phyloP scores from a whole-genome alignment of 2,113 vertebrate genomes.

The Phyllopteryx taeniolatus region DNA sequence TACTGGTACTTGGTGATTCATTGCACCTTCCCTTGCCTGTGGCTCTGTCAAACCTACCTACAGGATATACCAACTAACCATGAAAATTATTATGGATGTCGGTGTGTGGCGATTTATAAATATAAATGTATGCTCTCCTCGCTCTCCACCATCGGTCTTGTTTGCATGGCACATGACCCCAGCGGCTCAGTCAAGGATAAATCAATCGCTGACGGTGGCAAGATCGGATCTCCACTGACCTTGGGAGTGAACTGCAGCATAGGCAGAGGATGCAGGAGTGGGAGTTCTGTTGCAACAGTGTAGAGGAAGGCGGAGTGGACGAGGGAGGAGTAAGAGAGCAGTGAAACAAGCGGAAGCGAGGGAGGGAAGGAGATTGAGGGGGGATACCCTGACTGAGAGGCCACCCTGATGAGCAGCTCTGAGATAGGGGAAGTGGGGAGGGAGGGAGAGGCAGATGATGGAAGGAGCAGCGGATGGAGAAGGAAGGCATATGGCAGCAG shows the following conservation, averaged over 20 bases:
- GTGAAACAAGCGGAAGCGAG: constrained; percentile 18
- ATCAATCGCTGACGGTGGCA: constrained; percentile 80
- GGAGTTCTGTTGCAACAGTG: constrained; percentile 40
- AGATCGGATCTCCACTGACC: constrained; percentile 80
- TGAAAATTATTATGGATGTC: constrained; percentile 37
- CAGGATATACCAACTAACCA: constrained; percentile 26
- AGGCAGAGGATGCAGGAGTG: constrained; percentile 30
- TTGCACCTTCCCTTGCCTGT: constrained; percentile 11
- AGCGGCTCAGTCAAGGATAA: constrained; percentile 57
- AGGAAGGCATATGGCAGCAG: constrained; percentile 70
- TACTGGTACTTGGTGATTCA: too few species aligned
- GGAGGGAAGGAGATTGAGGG: constrained; percentile 30
- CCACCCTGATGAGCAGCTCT: constrained; percentile 59
- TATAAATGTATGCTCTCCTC: constrained; percentile 11
- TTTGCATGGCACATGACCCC: constrained; percentile 51
- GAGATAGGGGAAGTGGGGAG: constrained; percentile 38
- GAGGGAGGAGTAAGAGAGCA: constrained; percentile 7
- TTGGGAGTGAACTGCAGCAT: constrained; percentile 72
- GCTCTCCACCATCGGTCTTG: constrained; percentile 5
- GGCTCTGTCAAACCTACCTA: constrained; percentile 12
- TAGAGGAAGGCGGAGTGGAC: constrained; percentile 14
- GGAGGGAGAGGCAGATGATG: constrained; percentile 31
- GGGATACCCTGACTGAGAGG: constrained; percentile 60
- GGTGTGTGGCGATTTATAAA: constrained; percentile 18
- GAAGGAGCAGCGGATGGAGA: constrained; percentile 41